These are phyloP conservation scores for Ochropleura plecta DNA, from an alignment of 2,888 invertebrate genomes.

Conservation along the genomic window DNA sequence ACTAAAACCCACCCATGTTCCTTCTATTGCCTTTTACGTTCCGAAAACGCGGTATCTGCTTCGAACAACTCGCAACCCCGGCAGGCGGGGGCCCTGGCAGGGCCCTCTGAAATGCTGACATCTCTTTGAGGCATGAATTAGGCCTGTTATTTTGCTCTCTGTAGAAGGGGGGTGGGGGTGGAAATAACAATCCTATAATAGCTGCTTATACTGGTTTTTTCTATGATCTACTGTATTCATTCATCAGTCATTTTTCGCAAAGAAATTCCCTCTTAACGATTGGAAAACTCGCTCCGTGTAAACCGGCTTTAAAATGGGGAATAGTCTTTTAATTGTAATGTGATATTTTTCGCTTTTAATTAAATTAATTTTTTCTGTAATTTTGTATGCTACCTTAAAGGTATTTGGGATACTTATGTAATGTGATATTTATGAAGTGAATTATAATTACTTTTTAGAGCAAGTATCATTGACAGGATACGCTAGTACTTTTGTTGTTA, in stretches of 20 bases:
- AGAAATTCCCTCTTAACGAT: not conserved
- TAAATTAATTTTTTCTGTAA: constrained; percentile 35
- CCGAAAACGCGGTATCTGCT: too few species aligned
- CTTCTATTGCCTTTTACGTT: too few species aligned
- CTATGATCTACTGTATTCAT: not conserved
- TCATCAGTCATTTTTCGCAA: not conserved
- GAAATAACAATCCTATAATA: not conserved
- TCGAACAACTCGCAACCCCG: too few species aligned
- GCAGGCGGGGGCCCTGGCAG: too few species aligned
- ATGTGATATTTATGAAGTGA: constrained; percentile 37
- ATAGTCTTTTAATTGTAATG: constrained; percentile 54
- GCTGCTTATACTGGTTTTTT: not conserved
- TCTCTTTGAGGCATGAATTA: too few species aligned
- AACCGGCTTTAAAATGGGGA: constrained; percentile 29
- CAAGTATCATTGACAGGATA: constrained; percentile 4
- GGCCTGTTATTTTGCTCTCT: too few species aligned
- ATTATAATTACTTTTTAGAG: constrained; percentile 37
- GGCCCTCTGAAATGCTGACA: too few species aligned
- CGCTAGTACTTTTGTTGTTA: not conserved
- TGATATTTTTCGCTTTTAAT: constrained; percentile 52
- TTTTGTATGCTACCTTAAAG: constrained; percentile 24
- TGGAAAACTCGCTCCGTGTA: constrained; percentile 17
- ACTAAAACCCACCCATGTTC: too few species aligned
- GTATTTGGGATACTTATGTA: constrained; percentile 28
- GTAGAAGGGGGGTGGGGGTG: too few species aligned